Percentiles rank a stretch among this genome's conserved stretches.
Conservation (phyloP, 2,797 vertebrate genomes). For the Aulostomus chinensis region DNA sequence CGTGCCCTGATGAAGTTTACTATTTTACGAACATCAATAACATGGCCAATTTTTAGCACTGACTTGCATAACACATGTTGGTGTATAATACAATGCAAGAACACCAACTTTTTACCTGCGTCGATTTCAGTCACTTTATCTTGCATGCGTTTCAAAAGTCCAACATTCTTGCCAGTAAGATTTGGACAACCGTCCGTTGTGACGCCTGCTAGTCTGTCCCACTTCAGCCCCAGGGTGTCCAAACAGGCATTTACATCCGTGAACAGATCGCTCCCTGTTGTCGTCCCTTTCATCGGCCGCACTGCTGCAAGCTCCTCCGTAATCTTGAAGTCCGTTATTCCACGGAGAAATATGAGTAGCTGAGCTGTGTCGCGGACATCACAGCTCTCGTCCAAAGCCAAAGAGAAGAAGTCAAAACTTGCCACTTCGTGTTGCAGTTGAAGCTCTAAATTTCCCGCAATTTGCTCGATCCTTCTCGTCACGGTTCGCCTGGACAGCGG, state of each 20-base stretch:
- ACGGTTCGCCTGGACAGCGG: neutral
- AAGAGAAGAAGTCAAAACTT: neutral
- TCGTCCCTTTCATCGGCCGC: neutral
- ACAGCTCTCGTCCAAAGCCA: too few relatives aligned
- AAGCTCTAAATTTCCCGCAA: neutral
- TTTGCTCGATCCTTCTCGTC: neutral
- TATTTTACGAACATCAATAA: too few relatives aligned
- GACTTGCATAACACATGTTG: too few relatives aligned
- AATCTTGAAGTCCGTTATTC: neutral
- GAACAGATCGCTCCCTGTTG: neutral
- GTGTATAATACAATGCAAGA: neutral
- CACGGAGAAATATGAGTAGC: neutral
- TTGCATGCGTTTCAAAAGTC: constrained; percentile 4
- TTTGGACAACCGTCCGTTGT: too few relatives aligned
- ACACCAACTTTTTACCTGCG: neutral
- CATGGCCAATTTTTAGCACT: too few relatives aligned
- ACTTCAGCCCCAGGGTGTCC: neutral
- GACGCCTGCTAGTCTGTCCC: too few relatives aligned
- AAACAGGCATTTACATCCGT: neutral
- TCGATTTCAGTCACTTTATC: constrained; percentile 10
- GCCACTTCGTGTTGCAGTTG: neutral
- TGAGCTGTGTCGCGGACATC: constrained; percentile 1
- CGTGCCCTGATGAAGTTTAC: too few relatives aligned
- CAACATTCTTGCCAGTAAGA: neutral
- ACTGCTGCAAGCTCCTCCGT: neutral